Evolutionary conservation across 2,797 vertebrate genomes (phyloP), one percentile per base, ranked within the genome.

Genomic region (Fundulus diaphanus): DNA sequence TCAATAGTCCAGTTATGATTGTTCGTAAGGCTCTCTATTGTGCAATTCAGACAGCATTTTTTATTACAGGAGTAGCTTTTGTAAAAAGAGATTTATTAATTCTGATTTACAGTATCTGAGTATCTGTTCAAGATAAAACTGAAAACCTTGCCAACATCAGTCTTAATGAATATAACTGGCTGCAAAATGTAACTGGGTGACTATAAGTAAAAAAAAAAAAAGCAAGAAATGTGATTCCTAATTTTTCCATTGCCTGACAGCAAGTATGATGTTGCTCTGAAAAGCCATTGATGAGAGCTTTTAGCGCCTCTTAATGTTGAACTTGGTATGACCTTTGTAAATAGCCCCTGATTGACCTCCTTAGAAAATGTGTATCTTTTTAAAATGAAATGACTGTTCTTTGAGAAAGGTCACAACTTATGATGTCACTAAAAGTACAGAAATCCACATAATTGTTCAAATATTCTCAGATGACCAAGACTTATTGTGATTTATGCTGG

Each of bases 1-100:
- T 98, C 97, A 96, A 98, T 98, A 96, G 88, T 92, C 92, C 94
- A 95, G 96, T 96, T 96, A 96, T 96, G 95, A 94, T 95, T 95
- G 84, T 84, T 65, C 68, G 94, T 93, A 90, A 83, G 90, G 89
- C 81, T 86, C 70, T 85, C 72, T 85, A 88, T 87, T 82, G 90
- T 85, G 82, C 78, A 72, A 84, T 88, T 61, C 77, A 89, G 84
- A 88, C 80, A 78, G 76, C 78, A 76, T 65, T 85, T 83, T 79
- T 87, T 82, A 81, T 74, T 74, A 68, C 68, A 80, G 57, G 35
- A 75, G 37, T n/a, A 66, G 24, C 61, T 61, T 79, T 67, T 74
- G 69, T 68, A 61, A 13, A 81, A 74, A 74, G 76, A 77, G 75
- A 40, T 51, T 27, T 81, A 76, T 90, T 69, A 72, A 71, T 68